These are phyloP conservation scores for Pogona vitticeps DNA, from an alignment of 2,113 vertebrate species.

Conservation along the genomic window DNA sequence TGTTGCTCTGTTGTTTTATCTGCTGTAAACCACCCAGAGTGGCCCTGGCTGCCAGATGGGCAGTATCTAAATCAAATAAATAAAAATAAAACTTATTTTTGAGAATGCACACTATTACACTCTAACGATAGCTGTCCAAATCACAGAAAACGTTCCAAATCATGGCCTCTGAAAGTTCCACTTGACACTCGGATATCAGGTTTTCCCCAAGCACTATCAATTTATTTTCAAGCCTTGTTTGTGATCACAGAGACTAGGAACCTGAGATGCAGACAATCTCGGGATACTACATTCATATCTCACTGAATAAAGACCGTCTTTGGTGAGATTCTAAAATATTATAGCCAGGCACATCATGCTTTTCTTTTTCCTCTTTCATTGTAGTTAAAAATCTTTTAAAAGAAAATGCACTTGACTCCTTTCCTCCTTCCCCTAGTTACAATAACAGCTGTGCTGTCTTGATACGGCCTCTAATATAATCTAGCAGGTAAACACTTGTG, in stretches of 20 bases:
- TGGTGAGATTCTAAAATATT: not conserved
- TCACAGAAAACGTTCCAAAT: not conserved
- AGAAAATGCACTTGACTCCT: not conserved
- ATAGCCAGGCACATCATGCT: not conserved
- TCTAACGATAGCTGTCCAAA: not conserved
- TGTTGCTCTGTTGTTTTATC: too few species aligned
- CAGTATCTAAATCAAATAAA: too few species aligned
- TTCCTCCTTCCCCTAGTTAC: not conserved
- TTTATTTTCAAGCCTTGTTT: not conserved
- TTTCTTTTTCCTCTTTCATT: too few species aligned
- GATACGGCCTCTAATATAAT: not conserved
- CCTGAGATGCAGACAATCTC: not conserved
- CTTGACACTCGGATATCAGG: not conserved
- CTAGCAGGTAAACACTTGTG: not conserved
- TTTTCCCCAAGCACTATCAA: not conserved
- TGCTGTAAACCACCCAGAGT: too few species aligned
- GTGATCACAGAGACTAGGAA: not conserved
- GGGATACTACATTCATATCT: not conserved
- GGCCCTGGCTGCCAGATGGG: too few species aligned
- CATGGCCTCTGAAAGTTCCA: too few species aligned
- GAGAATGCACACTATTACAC: too few species aligned
- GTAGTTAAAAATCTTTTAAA: not conserved
- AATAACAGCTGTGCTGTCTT: not conserved
- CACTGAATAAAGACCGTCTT: not conserved
- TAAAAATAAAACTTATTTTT: too few species aligned